Evolutionary conservation across 2,888 invertebrate species (phyloP).

Genomic region (Barypeithes pellucidus): DNA sequence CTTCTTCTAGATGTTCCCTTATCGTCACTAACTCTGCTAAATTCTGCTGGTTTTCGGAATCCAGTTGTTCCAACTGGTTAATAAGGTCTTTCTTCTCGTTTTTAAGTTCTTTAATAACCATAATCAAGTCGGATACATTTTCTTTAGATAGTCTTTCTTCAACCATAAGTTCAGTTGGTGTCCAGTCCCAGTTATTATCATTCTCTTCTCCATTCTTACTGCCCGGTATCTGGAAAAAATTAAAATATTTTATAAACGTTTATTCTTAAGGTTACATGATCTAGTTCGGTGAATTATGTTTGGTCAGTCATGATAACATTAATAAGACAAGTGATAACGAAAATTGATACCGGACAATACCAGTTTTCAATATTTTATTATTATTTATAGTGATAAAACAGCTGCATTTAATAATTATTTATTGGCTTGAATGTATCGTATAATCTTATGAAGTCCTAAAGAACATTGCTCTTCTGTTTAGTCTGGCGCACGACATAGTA

Average conservation of each 20-base stretch:
- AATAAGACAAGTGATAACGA: conserved; percentile 16
- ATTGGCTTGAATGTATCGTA: conserved; percentile 6
- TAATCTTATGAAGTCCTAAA: background rate
- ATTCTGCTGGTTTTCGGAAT: conserved; percentile 68
- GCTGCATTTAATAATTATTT: conserved; percentile 19
- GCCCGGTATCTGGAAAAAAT: conserved; percentile 53
- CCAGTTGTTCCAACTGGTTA: conserved; percentile 66
- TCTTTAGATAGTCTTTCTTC: conserved; percentile 47
- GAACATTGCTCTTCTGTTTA: conserved; percentile 12
- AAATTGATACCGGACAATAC: conserved; percentile 3
- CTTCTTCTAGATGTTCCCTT: conserved; percentile 66
- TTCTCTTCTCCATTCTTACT: conserved; percentile 48
- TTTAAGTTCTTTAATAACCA: conserved; percentile 62
- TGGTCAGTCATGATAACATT: conserved; percentile 5
- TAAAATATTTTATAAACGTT: conserved; percentile 19
- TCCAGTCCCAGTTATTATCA: conserved; percentile 59
- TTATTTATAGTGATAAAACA: conserved; percentile 6
- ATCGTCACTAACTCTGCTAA: conserved; percentile 65
- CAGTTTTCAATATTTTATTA: conserved; percentile 5
- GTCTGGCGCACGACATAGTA: conserved; percentile 3
- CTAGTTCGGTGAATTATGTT: background rate
- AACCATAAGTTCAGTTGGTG: conserved; percentile 50
- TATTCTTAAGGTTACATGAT: background rate
- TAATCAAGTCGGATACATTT: conserved; percentile 62
- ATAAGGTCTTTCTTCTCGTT: conserved; percentile 65